Base-by-base conservation (phyloP, 1,140 invertebrate species). In the Asobara japonica region DNA sequence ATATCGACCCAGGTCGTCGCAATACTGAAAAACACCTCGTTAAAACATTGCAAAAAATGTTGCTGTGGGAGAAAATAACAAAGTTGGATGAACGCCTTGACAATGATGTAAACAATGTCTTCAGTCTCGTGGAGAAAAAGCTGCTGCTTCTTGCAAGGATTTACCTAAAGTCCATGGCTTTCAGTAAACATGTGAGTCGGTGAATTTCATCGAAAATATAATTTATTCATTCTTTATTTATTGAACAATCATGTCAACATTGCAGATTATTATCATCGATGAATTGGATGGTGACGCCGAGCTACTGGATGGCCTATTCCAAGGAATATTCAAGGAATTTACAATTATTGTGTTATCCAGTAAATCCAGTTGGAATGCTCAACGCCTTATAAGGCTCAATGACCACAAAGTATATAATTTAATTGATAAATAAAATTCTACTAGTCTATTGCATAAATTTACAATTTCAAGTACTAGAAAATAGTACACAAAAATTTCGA, bases 11-110 rank as follows among this genome's bases (percentile, higher is more conserved):
- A 1, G 66, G 64, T 13, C 61, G 69, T 13, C 67, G 62, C n/a
- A 56, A 56, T 10, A 38, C 70, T 5, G 75, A 80, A 16, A 71
- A 77, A 36, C 51, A 31, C 6, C 10, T 80, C 1, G 75, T 80
- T 51, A 56, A 61, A 7, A 71, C 69, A 0, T 56, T 80, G 51
- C 78, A 80, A 31, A 74, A 65, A 56, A 75, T 80, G 22, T 73
- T 65, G 18, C 27, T 80, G 6, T 80, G 78, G 78, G 78, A 80
- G 64, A 78, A 76, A 60, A 45, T 80, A 2, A 76, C 74, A 2
- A 77, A 66, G 20, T 29, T 80, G 1, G 61, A 73, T 1, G 31
- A 77, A 10, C 77, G 77, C 61, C 64, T 80, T 11, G 74, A 77
- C 6, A 76, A 68, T 41, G 72, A 76, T 31, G 69, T 75, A 0